Conservation (phyloP, 2,888 invertebrate genomes). For the Cerastis rubricosa region DNA sequence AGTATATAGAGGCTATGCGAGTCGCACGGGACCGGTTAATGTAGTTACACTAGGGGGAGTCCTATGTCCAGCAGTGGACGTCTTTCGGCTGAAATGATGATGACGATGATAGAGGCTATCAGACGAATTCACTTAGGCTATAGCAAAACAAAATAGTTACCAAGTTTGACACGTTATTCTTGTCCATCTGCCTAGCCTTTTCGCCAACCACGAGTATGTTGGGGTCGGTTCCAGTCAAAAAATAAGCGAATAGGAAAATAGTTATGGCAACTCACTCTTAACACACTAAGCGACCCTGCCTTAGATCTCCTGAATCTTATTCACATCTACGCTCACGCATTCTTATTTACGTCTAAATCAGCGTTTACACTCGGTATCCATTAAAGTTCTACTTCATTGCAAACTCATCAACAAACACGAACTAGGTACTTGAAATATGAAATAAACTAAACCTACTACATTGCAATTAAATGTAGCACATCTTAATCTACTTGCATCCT, state of each 20-base stretch:
- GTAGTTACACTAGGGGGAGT: too few species aligned
- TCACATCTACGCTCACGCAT: not conserved
- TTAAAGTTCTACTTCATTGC: not conserved
- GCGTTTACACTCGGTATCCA: not conserved
- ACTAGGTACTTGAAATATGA: not conserved
- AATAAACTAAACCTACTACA: constrained; percentile 16
- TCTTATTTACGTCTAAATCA: not conserved
- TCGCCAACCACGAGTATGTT: too few species aligned
- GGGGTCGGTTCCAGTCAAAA: not conserved
- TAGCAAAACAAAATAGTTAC: too few species aligned
- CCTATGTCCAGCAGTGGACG: too few species aligned
- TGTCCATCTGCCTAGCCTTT: too few species aligned
- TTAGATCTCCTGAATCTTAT: too few species aligned
- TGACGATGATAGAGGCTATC: too few species aligned
- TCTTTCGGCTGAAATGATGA: too few species aligned
- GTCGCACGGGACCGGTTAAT: too few species aligned
- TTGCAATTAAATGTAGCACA: constrained; percentile 16
- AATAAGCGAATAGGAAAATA: not conserved
- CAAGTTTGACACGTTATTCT: too few species aligned
- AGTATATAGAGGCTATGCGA: too few species aligned
- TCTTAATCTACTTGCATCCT: constrained; percentile 4
- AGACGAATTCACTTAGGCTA: too few species aligned
- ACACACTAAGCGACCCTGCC: not conserved
- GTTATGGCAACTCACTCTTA: not conserved
- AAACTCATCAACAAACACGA: not conserved